phyloP scores from a whole-genome alignment of 2,888 invertebrate species.

The Chymomyza amoena region DNA sequence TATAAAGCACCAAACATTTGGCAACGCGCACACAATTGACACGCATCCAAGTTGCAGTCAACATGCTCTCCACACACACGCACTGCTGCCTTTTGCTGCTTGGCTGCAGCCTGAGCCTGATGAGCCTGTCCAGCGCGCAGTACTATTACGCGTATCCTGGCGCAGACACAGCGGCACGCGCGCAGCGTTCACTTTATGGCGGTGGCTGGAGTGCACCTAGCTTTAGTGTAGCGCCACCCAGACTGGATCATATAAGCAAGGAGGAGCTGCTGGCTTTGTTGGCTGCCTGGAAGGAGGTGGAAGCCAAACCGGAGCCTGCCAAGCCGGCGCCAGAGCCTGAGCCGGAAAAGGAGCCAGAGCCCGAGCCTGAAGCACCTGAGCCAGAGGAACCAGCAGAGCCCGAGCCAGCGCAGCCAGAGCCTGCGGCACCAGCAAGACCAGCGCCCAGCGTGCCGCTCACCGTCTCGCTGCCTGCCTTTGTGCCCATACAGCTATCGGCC shows the following conservation, averaged over 20 bases:
- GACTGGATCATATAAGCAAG: constrained; percentile 63
- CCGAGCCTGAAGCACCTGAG: constrained; percentile 76
- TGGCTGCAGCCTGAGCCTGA: constrained; percentile 13
- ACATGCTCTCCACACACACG: constrained; percentile 22
- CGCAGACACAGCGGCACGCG: constrained; percentile 15
- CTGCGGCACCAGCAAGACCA: constrained; percentile 76
- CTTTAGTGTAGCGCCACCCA: constrained; percentile 35
- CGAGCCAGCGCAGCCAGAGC: constrained; percentile 77
- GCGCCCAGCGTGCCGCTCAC: constrained; percentile 74
- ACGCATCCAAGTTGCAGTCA: constrained; percentile 25
- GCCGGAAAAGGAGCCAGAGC: constrained; percentile 73
- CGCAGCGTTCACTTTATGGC: constrained; percentile 63
- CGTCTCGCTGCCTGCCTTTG: constrained; percentile 76
- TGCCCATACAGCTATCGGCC: constrained; percentile 76
- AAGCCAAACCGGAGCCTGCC: constrained; percentile 39
- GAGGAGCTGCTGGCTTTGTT: constrained; percentile 72
- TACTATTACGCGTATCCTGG: constrained; percentile 19
- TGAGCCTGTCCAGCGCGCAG: constrained; percentile 42
- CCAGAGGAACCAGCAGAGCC: constrained; percentile 78
- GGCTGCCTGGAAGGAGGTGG: constrained; percentile 68
- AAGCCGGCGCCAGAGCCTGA: constrained; percentile 66
- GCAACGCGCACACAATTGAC: constrained; percentile 38
- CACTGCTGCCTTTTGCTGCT: constrained; percentile 22
- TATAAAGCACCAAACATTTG: constrained; percentile 38
- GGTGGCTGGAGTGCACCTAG: constrained; percentile 46